Percentiles rank a stretch among this genome's conserved stretches.
phyloP scores from a whole-genome alignment of 2,888 invertebrate species.

The Enchytraeus crypticus region DNA sequence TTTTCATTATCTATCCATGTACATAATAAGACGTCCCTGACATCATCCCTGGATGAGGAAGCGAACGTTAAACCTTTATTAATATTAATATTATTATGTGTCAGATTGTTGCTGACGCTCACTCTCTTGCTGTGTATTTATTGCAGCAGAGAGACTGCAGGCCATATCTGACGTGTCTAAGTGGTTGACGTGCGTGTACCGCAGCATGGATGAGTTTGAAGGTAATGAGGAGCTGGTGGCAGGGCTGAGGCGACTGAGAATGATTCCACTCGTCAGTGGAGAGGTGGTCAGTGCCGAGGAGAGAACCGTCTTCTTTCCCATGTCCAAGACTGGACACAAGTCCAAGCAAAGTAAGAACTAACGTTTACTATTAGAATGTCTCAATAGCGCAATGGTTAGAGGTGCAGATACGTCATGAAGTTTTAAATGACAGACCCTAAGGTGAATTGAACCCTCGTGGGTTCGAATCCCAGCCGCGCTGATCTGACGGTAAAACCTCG shows the following conservation, averaged over 20 bases:
- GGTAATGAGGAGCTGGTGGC: conserved; percentile 31
- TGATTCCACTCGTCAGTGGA: conserved; percentile 38
- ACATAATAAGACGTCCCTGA: not conserved
- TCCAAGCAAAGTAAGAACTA: not conserved
- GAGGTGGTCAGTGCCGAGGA: conserved; percentile 31
- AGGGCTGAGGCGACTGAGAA: conserved; percentile 30
- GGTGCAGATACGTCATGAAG: too few relatives aligned
- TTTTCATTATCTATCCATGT: not conserved
- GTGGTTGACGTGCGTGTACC: conserved; percentile 44
- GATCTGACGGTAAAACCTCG: too few relatives aligned
- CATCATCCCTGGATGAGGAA: too few relatives aligned
- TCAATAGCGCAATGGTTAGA: too few relatives aligned
- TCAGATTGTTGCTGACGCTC: not conserved
- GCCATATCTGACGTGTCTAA: conserved; percentile 24
- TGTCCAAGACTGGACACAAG: too few relatives aligned
- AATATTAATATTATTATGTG: not conserved
- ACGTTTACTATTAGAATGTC: too few relatives aligned
- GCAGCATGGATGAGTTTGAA: conserved; percentile 40
- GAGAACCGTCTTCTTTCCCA: conserved; percentile 38
- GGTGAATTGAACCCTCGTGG: too few relatives aligned
- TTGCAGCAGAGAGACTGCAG: not conserved
- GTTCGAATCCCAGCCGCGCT: too few relatives aligned
- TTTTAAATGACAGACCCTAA: too few relatives aligned
- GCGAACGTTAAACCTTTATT: too few relatives aligned
- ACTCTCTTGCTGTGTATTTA: not conserved